Evolutionary conservation across 2,113 vertebrate species (phyloP).

Genomic region (Hylia prasina): DNA sequence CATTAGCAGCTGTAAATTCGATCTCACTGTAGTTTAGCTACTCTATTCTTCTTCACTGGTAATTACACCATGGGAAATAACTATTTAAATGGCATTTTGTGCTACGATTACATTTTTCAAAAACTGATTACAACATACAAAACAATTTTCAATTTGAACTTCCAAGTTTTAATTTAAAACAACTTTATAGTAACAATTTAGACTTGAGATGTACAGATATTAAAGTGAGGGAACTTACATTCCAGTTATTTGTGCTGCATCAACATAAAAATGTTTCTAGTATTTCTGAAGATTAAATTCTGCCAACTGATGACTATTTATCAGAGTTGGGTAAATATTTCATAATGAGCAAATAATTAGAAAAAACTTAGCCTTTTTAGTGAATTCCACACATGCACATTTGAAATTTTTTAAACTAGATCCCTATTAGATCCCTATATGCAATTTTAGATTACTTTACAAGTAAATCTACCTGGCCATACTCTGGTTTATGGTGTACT

Average conservation of each 20-base stretch:
- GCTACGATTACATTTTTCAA: conserved; percentile 30
- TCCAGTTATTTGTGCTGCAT: background rate
- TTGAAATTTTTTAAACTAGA: background rate
- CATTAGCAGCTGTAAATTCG: conserved; percentile 41
- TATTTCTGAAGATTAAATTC: conserved; percentile 24
- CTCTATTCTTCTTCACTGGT: conserved; percentile 22
- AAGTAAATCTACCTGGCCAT: background rate
- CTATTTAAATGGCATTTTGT: conserved; percentile 26
- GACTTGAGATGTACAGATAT: background rate
- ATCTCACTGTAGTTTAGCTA: background rate
- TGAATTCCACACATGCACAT: background rate
- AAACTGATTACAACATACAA: conserved; percentile 31
- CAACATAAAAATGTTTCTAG: background rate
- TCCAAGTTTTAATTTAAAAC: conserved; percentile 47
- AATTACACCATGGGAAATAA: conserved; percentile 31
- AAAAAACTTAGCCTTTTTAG: background rate
- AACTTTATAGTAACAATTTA: background rate
- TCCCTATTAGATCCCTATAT: background rate
- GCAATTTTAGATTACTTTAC: background rate
- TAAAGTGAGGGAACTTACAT: background rate
- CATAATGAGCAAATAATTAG: background rate
- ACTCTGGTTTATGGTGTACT: background rate
- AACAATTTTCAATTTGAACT: conserved; percentile 19
- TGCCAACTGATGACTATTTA: background rate
- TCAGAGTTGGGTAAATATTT: background rate